phyloP scores from a whole-genome alignment of 2,888 invertebrate genomes.

The Ichneumoninae sp. region DNA sequence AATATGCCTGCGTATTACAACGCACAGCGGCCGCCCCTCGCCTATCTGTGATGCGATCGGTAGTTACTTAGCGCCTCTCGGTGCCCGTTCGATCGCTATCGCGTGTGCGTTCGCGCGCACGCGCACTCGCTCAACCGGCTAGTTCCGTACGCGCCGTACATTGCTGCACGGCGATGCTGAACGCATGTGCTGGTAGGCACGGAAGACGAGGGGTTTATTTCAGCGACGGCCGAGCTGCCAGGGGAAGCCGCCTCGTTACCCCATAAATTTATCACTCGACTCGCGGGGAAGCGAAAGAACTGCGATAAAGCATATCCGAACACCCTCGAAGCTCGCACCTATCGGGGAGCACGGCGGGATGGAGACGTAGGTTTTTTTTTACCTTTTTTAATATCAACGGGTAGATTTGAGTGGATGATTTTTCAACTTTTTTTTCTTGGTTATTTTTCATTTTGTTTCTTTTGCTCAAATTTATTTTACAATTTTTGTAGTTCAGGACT shows the following conservation, averaged over 20 bases:
- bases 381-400: not conserved
- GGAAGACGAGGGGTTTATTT: conserved; percentile 45
- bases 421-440: no score
- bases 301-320: conserved; percentile 59
- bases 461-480: no score
- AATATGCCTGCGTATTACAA: conserved; percentile 55
- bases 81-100: conserved; percentile 81
- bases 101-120: conserved; percentile 64
- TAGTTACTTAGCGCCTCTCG: conserved; percentile 83
- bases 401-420: not conserved
- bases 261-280: conserved; percentile 80
- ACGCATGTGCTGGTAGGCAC: not conserved
- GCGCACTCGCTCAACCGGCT: conserved; percentile 69
- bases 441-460: no score
- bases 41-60: conserved; percentile 80
- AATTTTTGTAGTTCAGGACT: no score
- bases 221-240: conserved; percentile 37
- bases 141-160: conserved; percentile 65
- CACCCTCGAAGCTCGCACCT: conserved; percentile 45
- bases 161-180: not conserved
- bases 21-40: conserved; percentile 53
- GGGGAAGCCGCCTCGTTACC: conserved; percentile 76
- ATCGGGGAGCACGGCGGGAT: not conserved
- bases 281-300: conserved; percentile 58
- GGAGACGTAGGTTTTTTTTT: not conserved